Base-by-base conservation (phyloP, 1,140 invertebrate genomes). In the Lycorma delicatula region DNA sequence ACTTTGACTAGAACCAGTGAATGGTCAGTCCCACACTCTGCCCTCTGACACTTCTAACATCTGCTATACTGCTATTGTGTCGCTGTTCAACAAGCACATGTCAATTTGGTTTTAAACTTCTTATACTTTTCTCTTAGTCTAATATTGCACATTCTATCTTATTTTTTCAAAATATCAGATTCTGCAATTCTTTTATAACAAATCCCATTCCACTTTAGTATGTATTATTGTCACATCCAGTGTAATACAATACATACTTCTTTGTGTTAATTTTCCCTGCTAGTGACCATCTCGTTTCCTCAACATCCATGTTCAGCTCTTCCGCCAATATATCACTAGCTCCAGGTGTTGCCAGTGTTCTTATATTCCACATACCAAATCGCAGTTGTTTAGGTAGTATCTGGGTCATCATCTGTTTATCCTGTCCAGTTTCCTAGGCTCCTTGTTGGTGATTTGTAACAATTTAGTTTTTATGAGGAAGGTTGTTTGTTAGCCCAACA, bases 81-180 rank as follows among this genome's bases (percentile, higher is more conserved):
- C 52, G 11, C n/a, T 25, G 16, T 29, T 60, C 47, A 16, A 52
- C 54, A 27, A 56, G 29, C 2, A 62, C 29, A 56, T 62, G 27
- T 62, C 61, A 53, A 62, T 62, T 48, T 62, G 58, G 46, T 64
- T 60, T 29, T 41, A 26, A 47, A 55, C 58, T 34, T 22, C 31
- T 23, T n/a, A n/a, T n/a, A n/a, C n/a, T n/a, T n/a, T n/a, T n/a
- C n/a, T n/a, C n/a, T n/a, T n/a, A n/a, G n/a, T n/a, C n/a, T n/a
- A n/a, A n/a, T n/a, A n/a, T n/a, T n/a, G n/a, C n/a, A n/a, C n/a
- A n/a, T n/a, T n/a, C n/a, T n/a, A n/a, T n/a, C n/a, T n/a, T n/a
- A n/a, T n/a, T n/a, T n/a, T n/a, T n/a, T n/a, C n/a, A n/a, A n/a
- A n/a, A n/a, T n/a, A n/a, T n/a, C n/a, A n/a, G n/a, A n/a, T n/a